Percentiles rank a stretch among this genome's conserved stretches.
These are phyloP conservation scores for Carassius auratus DNA, from an alignment of 2,113 vertebrate species.

Conservation along the genomic window DNA sequence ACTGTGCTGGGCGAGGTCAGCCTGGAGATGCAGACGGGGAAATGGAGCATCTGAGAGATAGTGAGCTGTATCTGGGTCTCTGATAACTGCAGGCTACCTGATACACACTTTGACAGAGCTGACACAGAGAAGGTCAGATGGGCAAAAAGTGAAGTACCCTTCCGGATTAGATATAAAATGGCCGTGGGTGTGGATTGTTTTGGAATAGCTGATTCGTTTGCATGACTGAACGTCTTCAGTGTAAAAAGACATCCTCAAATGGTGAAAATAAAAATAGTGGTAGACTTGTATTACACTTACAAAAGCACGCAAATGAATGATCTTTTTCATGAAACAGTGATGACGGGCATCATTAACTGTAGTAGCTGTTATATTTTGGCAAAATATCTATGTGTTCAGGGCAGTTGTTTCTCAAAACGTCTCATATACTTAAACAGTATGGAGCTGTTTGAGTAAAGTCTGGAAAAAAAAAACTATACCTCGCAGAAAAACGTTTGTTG, in stretches of 20 bases:
- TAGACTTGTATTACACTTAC: not conserved
- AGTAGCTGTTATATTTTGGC: not conserved
- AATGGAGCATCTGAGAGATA: conserved; percentile 49
- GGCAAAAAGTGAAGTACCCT: not conserved
- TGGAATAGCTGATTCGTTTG: not conserved
- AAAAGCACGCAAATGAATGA: not conserved
- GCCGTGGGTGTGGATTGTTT: conserved; percentile 4
- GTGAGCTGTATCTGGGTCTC: conserved; percentile 32
- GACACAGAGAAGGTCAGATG: not conserved
- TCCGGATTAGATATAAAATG: conserved; percentile 31
- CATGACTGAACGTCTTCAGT: not conserved
- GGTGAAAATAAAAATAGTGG: not conserved
- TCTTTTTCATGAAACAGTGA: not conserved
- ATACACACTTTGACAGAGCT: not conserved
- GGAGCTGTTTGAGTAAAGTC: no score
- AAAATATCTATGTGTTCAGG: not conserved
- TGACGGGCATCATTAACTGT: not conserved
- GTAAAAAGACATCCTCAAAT: not conserved
- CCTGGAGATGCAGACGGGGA: conserved; percentile 39
- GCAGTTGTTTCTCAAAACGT: not conserved
- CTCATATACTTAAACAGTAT: no score
- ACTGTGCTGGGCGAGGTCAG: not conserved
- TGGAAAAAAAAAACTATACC: not conserved
- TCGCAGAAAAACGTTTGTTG: not conserved
- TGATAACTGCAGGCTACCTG: conserved; percentile 1